A percentile compares a stretch with the other conserved stretches of the same genome.
Evolutionary conservation across 2,113 vertebrate genomes (phyloP).

Genomic region (Lichenostomus cassidix): DNA sequence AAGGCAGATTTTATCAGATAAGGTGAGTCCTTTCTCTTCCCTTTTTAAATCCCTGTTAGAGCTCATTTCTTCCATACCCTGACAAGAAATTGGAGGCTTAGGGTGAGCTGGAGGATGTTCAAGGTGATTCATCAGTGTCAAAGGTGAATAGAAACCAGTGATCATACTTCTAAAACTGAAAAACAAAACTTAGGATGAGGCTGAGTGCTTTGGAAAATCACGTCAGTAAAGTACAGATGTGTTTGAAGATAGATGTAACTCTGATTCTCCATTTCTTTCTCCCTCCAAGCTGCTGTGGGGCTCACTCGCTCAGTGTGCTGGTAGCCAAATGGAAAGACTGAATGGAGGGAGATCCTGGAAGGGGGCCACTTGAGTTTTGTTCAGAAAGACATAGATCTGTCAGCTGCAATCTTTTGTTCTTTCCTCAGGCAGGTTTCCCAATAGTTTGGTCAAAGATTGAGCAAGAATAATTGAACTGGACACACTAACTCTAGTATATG

Average conservation of each 20-base stretch:
- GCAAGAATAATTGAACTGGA: conserved; percentile 10
- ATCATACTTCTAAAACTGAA: not conserved
- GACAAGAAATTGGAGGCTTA: not conserved
- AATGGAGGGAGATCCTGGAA: not conserved
- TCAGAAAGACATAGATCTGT: not conserved
- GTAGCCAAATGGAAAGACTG: not conserved
- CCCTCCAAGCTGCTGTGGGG: not conserved
- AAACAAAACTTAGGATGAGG: not conserved
- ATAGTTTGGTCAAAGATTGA: not conserved
- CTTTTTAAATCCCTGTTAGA: not conserved
- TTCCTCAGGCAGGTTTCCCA: not conserved
- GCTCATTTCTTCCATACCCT: not conserved
- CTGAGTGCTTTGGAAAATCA: not conserved
- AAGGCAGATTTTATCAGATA: not conserved
- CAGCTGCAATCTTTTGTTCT: not conserved
- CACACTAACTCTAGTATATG: not conserved
- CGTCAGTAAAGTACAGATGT: not conserved
- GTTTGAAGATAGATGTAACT: not conserved
- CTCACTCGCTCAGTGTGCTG: not conserved
- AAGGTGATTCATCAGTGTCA: not conserved
- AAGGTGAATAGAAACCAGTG: not conserved
- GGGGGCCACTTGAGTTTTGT: not conserved
- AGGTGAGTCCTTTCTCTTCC: not conserved
- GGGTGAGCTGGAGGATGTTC: not conserved
- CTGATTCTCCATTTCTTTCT: not conserved